Evolutionary conservation across 1,140 invertebrate genomes (phyloP), one percentile per base, ranked within the genome.

Genomic region (Drosophila mojavensis): DNA sequence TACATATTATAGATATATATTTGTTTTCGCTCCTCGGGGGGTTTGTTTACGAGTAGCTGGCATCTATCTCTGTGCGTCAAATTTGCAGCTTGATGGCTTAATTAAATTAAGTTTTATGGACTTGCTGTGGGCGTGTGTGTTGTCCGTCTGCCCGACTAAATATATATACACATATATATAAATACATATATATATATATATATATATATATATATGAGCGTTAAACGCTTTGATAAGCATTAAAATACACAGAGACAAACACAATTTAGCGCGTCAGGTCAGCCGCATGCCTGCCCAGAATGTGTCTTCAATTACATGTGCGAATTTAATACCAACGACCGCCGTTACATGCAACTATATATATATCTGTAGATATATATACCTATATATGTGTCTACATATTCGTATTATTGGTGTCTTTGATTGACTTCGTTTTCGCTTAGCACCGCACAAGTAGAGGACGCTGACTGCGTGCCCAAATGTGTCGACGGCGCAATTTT

Each of bases 81-180:
- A 58, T 43, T 58, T 50, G 43, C 48, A 20, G 63, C 62, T 45
- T 65, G 63, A 72, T 39, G 55, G 50, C 20, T 74, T 74, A 74
- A 74, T 74, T 74, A 33, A 68, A 74, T 74, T 74, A 74, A 62
- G 63, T 53, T 47, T 67, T 33, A 61, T 68, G 47, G 5, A 17
- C 17, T 51, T 47, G 41, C 47, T 50, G 45, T 30, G 39, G 41
- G 5, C 33, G 47, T 61, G 39, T 47, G 33, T 33, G 4, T 33
- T 20, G 11, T 65, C 36, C 11, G 36, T 11, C 5, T 9, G 36
- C 20, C 20, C 11, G 20, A 55, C 30, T 30, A 30, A 11, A 13
- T 10, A 7, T 28, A 51, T 15, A 33, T 33, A 9, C 6, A 33
- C 10, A 54, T 7, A 55, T 13, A 36, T 5, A 55, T 39, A 55